phyloP scores from a whole-genome alignment of 2,797 vertebrate species.

The Cirrhinus molitorella region DNA sequence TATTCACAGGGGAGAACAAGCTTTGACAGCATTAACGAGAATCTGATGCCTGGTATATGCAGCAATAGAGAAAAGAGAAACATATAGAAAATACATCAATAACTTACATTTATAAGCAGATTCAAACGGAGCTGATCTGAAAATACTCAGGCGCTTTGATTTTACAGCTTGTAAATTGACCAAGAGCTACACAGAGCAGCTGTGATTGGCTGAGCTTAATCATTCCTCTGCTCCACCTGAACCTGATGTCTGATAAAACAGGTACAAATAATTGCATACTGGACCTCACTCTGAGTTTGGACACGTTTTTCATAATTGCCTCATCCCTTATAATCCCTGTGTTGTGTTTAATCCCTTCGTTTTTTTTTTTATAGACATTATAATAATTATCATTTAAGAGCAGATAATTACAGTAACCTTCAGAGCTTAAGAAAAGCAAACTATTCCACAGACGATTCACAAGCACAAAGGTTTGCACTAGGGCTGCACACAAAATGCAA shows the following conservation, averaged over 20 bases:
- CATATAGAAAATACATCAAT: conserved; percentile 6
- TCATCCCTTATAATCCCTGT: conserved; percentile 56
- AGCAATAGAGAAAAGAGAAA: not conserved
- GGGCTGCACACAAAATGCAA: not conserved
- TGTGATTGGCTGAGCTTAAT: conserved; percentile 31
- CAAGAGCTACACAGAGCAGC: not conserved
- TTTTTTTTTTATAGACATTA: conserved; percentile 52
- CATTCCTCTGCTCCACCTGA: not conserved
- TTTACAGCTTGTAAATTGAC: not conserved
- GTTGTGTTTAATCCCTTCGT: conserved; percentile 53
- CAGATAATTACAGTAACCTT: conserved; percentile 56
- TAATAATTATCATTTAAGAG: conserved; percentile 60
- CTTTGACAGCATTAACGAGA: conserved; percentile 31
- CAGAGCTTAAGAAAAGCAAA: conserved; percentile 31
- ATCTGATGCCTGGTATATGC: not conserved
- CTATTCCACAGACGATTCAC: conserved; percentile 9
- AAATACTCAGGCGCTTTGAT: not conserved
- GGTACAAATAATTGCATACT: conserved; percentile 50
- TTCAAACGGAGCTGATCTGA: not conserved
- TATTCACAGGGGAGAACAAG: not conserved
- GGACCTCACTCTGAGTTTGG: conserved; percentile 46
- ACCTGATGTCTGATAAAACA: conserved; percentile 45
- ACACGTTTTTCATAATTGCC: conserved; percentile 58
- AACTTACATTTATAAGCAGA: not conserved
- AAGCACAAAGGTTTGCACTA: not conserved